A percentile compares a stretch with the other conserved stretches of the same genome.
Evolutionary conservation across 2,888 invertebrate genomes (phyloP).

Genomic region (Coelinius sp.): DNA sequence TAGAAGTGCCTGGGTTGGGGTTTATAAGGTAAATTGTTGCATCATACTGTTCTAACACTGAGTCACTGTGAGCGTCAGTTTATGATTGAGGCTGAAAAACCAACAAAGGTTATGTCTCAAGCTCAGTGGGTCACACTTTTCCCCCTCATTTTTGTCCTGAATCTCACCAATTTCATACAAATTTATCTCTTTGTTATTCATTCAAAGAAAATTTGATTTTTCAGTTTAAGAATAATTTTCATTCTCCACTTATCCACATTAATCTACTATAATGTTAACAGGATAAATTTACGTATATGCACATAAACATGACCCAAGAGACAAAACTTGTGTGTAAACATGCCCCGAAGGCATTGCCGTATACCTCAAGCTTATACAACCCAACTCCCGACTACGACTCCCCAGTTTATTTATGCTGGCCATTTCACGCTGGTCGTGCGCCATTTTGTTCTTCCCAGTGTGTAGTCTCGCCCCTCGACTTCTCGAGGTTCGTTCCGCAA

Average conservation of each 20-base stretch:
- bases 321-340: slow-evolving; percentile 45
- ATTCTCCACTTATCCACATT: too few relatives aligned
- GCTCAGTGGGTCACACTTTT: slow-evolving; percentile 67
- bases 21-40: slow-evolving; percentile 49
- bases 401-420: slow-evolving; percentile 64
- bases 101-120: slow-evolving; percentile 69
- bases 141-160: background rate
- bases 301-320: slow-evolving; percentile 20
- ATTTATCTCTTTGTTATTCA: too few relatives aligned
- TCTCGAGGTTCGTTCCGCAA: slow-evolving; percentile 44
- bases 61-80: slow-evolving; percentile 45
- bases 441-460: slow-evolving; percentile 67
- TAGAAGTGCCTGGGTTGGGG: slow-evolving; percentile 42
- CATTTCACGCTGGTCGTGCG: slow-evolving; percentile 61
- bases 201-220: too few relatives aligned
- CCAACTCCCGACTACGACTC: slow-evolving; percentile 46
- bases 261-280: background rate
- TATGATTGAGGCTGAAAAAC: slow-evolving; percentile 37
- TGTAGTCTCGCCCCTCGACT: slow-evolving; percentile 46
- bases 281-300: background rate
- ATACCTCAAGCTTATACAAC: slow-evolving; percentile 19
- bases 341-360: slow-evolving; percentile 29
- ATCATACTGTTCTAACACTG: slow-evolving; percentile 47
- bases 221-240: too few relatives aligned
- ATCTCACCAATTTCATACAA: slow-evolving; percentile 1